Percentiles rank a stretch among this genome's conserved stretches.
phyloP scores from a whole-genome alignment of 2,797 vertebrate species.

The Chanos chanos region DNA sequence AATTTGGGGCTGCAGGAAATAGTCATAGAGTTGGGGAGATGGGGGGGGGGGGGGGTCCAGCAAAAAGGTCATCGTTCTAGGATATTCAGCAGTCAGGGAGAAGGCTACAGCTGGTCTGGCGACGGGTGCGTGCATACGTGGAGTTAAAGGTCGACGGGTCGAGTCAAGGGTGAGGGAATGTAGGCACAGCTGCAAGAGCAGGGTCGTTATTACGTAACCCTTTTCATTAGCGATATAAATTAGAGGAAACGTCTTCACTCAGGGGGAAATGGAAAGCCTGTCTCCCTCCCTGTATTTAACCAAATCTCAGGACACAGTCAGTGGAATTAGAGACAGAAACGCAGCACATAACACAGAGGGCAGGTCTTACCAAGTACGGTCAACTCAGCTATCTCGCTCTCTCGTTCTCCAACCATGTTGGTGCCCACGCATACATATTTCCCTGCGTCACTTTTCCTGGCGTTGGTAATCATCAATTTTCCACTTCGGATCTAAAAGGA shows the following conservation, averaged over 20 bases:
- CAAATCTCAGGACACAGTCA: too few relatives aligned
- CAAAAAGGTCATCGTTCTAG: conserved; percentile 14
- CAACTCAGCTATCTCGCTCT: conserved; percentile 94
- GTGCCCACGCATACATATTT: conserved; percentile 97
- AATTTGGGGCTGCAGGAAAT: conserved; percentile 56
- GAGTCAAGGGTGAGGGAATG: conserved; percentile 27
- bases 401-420: conserved; percentile 98
- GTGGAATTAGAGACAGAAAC: too few relatives aligned
- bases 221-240: conserved; percentile 47
- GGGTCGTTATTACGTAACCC: conserved; percentile 40
- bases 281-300: too few relatives aligned
- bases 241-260: conserved; percentile 14
- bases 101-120: conserved; percentile 20
- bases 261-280: too few relatives aligned
- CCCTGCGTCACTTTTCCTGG: conserved; percentile 93
- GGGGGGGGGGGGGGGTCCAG: not conserved
- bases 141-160: conserved; percentile 9
- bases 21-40: conserved; percentile 29
- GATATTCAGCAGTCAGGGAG: conserved; percentile 1
- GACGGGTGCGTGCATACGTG: not conserved
- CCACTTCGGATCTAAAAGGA: conserved; percentile 98
- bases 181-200: conserved; percentile 37
- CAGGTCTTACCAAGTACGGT: conserved; percentile 97
- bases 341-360: too few relatives aligned
- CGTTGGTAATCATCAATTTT: conserved; percentile 98